phyloP scores from a whole-genome alignment of 2,888 invertebrate species.

The Hemaris fuciformis region DNA sequence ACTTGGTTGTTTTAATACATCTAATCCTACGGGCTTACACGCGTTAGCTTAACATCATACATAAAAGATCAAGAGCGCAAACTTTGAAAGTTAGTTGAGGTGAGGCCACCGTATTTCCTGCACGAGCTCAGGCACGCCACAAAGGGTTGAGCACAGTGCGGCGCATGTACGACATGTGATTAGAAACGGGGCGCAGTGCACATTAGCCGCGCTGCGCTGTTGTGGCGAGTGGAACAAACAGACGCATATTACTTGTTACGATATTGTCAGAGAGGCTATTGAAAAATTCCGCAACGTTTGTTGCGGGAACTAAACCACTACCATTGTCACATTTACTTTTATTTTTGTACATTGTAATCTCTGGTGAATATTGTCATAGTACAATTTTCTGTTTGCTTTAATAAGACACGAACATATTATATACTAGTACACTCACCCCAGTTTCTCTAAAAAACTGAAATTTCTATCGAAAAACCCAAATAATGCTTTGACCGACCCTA shows the following conservation, averaged over 20 bases:
- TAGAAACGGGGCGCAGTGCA: background rate
- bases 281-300: conserved; percentile 4
- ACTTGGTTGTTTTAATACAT: too few relatives aligned
- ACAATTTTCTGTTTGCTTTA: too few relatives aligned
- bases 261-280: background rate
- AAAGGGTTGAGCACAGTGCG: background rate
- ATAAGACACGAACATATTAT: too few relatives aligned
- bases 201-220: background rate
- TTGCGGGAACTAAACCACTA: background rate
- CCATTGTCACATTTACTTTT: background rate
- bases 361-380: too few relatives aligned
- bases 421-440: too few relatives aligned
- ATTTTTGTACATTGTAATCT: too few relatives aligned
- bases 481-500: too few relatives aligned
- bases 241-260: conserved; percentile 1
- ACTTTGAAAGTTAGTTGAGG: background rate
- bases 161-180: background rate
- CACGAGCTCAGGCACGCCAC: background rate
- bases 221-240: too few relatives aligned
- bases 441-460: too few relatives aligned
- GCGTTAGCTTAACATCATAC: too few relatives aligned
- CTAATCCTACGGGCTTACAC: too few relatives aligned
- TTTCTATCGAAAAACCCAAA: too few relatives aligned
- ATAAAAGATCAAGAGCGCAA: background rate
- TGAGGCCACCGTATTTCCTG: background rate